These are phyloP conservation scores for Nannoperca australis DNA, from an alignment of 2,797 vertebrate species.

Conservation along the genomic window DNA sequence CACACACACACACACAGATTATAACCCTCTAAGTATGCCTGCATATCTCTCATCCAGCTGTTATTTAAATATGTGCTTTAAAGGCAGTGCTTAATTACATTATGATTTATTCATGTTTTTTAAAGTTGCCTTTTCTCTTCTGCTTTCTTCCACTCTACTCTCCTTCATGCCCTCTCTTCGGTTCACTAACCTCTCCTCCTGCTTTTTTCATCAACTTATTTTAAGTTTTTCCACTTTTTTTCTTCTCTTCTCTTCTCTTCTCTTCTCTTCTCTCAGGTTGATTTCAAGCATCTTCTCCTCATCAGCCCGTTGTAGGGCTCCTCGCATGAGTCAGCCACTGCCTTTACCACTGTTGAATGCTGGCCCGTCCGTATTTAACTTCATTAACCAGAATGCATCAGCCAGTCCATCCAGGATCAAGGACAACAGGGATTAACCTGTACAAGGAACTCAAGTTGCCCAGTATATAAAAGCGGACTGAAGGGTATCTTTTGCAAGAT, in stretches of 20 bases:
- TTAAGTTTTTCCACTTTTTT: neutral
- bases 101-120: conserved; percentile 64
- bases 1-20: conserved; percentile 55
- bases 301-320: conserved; percentile 79
- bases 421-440: conserved; percentile 16
- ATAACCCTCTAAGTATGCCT: conserved; percentile 58
- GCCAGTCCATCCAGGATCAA: conserved; percentile 31
- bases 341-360: conserved; percentile 33
- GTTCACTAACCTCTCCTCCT: neutral
- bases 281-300: conserved; percentile 55
- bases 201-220: neutral
- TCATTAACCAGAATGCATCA: conserved; percentile 67
- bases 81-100: conserved; percentile 53
- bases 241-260: neutral
- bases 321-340: conserved; percentile 60
- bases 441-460: conserved; percentile 3
- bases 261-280: conserved; percentile 52
- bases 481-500: conserved; percentile 20
- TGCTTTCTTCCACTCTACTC: neutral
- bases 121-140: conserved; percentile 13
- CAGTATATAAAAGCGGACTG: conserved; percentile 13
- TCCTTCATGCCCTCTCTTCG: neutral
- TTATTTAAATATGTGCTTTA: conserved; percentile 63
- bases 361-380: conserved; percentile 36
- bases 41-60: conserved; percentile 47